Base-by-base conservation (phyloP, 2,888 invertebrate genomes). In the Polydrusus cervinus region DNA sequence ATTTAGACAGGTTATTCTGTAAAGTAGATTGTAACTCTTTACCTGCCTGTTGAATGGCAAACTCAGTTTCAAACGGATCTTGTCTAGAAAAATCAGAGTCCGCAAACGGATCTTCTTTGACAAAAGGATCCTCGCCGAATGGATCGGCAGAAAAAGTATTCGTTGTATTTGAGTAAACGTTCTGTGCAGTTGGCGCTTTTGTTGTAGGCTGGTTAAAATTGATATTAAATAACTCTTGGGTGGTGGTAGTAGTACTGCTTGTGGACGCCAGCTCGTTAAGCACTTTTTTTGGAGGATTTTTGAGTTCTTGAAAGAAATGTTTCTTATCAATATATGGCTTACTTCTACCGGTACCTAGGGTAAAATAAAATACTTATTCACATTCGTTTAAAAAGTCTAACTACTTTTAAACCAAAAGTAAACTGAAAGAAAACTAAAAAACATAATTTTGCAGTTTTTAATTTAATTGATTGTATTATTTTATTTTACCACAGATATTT, bases 261-360 rank as follows among this genome's bases (percentile, higher is more conserved):
- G 78, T 68, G 72, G 93, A 93, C 85, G 92, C 93, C 86, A 97
- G 89, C 88, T 97, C 97, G 89, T 96, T 96, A 83, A 97, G 91
- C 78, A 95, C 94, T 89, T 95, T 96, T 89, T 96, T 96, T 82
- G 96, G 96, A 81, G 97, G 97, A 89, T 97, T 96, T 90, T 97
- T 97, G 85, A 97, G 91, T 88, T 97, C 96, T 90, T 96, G 95
- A 90, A 97, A 97, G 90, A 97, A 97, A 89, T 96, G 95, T 90
- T 97, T 97, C 89, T 96, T 96, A 90, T 97, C 97, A 85, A 97
- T 92, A 89, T 96, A 97, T 78, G 97, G 97, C 88, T 94, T 95
- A 88, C 93, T 95, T 88, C 94, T 92, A 85, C 96, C 96, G 82
- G 95, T 96, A 85, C 97, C 87, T 87, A 84, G 82, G 85, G 85